These are phyloP conservation scores for Brotula barbata DNA, from an alignment of 2,797 vertebrate genomes.

Conservation along the genomic window DNA sequence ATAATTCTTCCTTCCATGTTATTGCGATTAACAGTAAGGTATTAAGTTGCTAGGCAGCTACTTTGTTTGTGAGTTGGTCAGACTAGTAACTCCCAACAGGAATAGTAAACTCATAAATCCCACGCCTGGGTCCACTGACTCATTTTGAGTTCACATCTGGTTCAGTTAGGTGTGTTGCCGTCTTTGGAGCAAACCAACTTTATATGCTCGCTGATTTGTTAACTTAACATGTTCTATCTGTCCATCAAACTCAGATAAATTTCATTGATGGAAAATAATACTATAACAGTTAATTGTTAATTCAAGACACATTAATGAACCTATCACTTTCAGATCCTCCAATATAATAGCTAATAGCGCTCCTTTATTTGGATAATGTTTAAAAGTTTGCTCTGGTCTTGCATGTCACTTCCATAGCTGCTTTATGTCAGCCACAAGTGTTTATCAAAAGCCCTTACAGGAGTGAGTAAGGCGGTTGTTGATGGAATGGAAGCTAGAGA, in stretches of 20 bases:
- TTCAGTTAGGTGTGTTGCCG: slow-evolving; percentile 47
- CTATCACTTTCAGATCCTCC: not conserved
- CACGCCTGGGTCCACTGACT: slow-evolving; percentile 45
- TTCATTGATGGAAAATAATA: not conserved
- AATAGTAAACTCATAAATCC: not conserved
- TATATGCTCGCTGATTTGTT: slow-evolving; percentile 16
- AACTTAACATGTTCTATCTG: slow-evolving; percentile 10
- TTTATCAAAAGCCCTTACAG: slow-evolving; percentile 53
- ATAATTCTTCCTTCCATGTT: not conserved
- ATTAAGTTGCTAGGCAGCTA: not conserved
- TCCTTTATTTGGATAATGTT: slow-evolving; percentile 5
- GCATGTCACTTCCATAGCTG: slow-evolving; percentile 54
- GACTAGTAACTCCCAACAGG: not conserved
- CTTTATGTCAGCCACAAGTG: slow-evolving; percentile 53
- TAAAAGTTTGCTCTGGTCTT: slow-evolving; percentile 22
- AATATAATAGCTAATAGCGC: not conserved
- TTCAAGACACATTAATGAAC: no score
- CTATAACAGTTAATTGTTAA: no score
- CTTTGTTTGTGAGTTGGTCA: not conserved
- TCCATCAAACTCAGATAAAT: not conserved
- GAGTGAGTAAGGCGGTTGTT: slow-evolving; percentile 41
- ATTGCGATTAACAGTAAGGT: not conserved
- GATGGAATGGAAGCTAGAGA: slow-evolving; percentile 33
- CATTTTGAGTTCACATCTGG: slow-evolving; percentile 37
- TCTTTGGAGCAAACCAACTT: slow-evolving; percentile 17